Evolutionary conservation across 2,888 invertebrate genomes (phyloP), one percentile per base, ranked within the genome.

Genomic region (Tetrapedia diversipes): DNA sequence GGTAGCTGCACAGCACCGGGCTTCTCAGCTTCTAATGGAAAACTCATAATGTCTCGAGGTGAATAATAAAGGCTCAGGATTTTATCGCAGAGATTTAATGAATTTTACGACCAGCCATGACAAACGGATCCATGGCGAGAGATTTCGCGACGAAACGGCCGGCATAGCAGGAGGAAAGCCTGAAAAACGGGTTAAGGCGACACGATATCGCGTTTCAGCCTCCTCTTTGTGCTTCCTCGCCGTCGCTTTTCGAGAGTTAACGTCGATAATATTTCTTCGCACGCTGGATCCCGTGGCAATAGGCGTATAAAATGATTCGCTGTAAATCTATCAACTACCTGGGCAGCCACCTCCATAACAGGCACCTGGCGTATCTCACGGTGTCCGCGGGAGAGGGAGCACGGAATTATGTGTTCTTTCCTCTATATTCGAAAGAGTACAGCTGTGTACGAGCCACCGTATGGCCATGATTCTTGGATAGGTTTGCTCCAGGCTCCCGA

Each of bases 241-340:
- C 71, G 63, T 68, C 78, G 72, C 59, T 82, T 82, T 82, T 78
- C 75, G 72, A 73, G 80, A 84, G 77, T 82, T 84, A 84, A 83
- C 76, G 84, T 63, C 77, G 53, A 66, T 71, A 77, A 89, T 90
- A 89, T 87, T 88, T 90, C 75, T 65, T 60, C 87, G 87, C 83
- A 83, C 81, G 64, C n/a, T 27, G 49, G 69, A 77, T 51, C 29
- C 56, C 60, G 67, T 66, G 79, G 85, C 82, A 88, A 90, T 90
- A 90, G 89, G 88, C 89, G 90, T 89, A 89, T 91, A 89, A 91
- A 90, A 89, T 90, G 91, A 91, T 91, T 90, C 90, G 90, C 88
- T 88, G 89, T 91, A 91, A 91, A 91, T 91, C 90, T 89, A 90
- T 86, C 87, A 86, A 83, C 78, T 84, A 77, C 81, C 83, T 79